Base-by-base conservation (phyloP, 1,140 invertebrate genomes). In the Lepidurus couesii region DNA sequence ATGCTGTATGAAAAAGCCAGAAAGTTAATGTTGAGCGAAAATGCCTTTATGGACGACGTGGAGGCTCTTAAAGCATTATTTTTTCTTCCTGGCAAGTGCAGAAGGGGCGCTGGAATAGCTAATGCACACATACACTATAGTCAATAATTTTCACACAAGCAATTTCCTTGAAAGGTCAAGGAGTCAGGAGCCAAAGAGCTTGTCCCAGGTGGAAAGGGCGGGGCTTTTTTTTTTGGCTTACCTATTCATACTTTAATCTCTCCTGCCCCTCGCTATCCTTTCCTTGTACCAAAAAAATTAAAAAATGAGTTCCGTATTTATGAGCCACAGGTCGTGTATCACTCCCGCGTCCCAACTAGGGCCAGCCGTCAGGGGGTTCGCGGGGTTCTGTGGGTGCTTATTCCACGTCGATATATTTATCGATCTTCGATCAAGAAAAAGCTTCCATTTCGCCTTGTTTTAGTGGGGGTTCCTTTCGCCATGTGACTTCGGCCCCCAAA, bases 281-380 rank as follows among this genome's bases (percentile, higher is more conserved):
- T 65, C 21, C 47, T 65, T 65, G 47, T 21, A 24, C 24, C 24
- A 24, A 24, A 13, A n/a, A 21, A n/a, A n/a, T n/a, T n/a, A n/a
- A n/a, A 4, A 65, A 65, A 65, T 21, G n/a, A 65, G 21, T 65
- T 13, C 21, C 21, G 53, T 65, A 65, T 65, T 65, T 65, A 65
- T 65, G 53, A 65, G 53, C 53, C 53, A 65, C 53, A 65, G 53
- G 53, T 65, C 53, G 53, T 65, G 53, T 65, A 21, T 65, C 53
- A 65, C 21, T 65, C 53, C 21, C 53, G 21, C 4, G 16, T 13
- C 8, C 16, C 16, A 13, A 7, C 53, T 7, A 11, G 16, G 53
- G 53, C 13, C 53, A 21, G 21, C 21, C 16, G 8, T 65, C 53
- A 21, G 53, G 47, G 0, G 13, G 13, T 9, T 21, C 47, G 13